Percentiles rank a stretch among this genome's conserved stretches.
phyloP scores from a whole-genome alignment of 2,888 invertebrate genomes.

The Caenorhabditis sp. region DNA sequence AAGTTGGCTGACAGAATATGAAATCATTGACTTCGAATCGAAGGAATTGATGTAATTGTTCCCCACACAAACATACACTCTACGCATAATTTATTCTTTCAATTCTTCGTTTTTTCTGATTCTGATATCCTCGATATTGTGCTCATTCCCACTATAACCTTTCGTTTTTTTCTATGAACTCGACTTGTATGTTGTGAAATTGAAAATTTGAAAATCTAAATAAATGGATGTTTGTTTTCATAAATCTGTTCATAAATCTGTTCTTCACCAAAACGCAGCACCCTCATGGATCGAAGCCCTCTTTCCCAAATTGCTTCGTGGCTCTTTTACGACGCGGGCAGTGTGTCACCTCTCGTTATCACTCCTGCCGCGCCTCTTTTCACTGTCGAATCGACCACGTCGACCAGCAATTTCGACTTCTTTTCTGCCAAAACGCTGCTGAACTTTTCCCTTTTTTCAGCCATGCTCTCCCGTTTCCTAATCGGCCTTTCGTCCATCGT shows the following conservation, averaged over 20 bases:
- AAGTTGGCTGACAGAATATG: conserved; percentile 5
- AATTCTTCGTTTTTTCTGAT: conserved; percentile 10
- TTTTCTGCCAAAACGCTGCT: neutral
- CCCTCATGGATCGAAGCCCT: too few species aligned
- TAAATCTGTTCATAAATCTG: too few species aligned
- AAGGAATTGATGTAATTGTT: neutral
- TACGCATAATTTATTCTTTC: conserved; percentile 63
- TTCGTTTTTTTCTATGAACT: neutral
- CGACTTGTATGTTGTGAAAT: neutral
- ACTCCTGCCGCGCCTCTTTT: conserved; percentile 38
- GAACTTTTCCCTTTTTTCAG: conserved; percentile 2
- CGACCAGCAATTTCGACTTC: conserved; percentile 4
- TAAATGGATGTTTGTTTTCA: too few species aligned
- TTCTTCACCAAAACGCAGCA: too few species aligned
- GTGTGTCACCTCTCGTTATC: conserved; percentile 31
- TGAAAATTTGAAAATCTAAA: too few species aligned
- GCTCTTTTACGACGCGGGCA: conserved; percentile 23
- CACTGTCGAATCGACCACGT: conserved; percentile 26
- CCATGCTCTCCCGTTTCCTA: conserved; percentile 33
- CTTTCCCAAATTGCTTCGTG: too few species aligned
- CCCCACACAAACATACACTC: conserved; percentile 24
- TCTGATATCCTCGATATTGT: too few species aligned
- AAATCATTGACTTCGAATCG: neutral
- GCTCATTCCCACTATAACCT: conserved; percentile 9
- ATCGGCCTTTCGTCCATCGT: conserved; percentile 37